Conservation (phyloP, 2,113 vertebrate species). For the Thryonomys swinderianus region DNA sequence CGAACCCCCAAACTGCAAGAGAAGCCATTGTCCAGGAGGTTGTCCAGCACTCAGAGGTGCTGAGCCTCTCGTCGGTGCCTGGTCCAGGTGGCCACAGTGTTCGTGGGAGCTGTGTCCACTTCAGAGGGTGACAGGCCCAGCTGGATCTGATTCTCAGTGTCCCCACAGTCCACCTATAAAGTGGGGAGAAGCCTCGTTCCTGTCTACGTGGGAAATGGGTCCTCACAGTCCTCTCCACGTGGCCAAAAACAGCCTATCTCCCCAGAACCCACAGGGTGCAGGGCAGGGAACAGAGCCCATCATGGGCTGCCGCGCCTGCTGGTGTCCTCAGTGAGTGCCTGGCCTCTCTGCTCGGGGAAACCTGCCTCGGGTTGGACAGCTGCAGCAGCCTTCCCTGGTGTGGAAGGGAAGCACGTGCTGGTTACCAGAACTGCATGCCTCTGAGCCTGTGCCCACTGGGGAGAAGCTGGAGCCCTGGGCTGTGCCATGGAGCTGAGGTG, state of each 20-base stretch:
- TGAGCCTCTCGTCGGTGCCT: too few relatives aligned
- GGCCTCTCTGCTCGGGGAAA: not conserved
- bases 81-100: rapidly evolving
- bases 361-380: not conserved
- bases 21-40: rapidly evolving
- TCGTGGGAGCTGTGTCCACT: rapidly evolving
- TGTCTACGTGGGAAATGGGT: not conserved
- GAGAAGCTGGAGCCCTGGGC: not conserved
- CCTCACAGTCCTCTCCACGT: not conserved
- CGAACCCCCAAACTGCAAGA: not conserved
- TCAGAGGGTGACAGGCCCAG: rapidly evolving
- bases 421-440: too few relatives aligned
- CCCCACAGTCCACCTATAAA: not conserved
- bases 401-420: not conserved
- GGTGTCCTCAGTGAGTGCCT: not conserved
- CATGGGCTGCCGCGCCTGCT: rapidly evolving
- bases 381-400: not conserved
- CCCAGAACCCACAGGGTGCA: not conserved
- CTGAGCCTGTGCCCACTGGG: not conserved
- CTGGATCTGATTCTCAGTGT: not conserved
- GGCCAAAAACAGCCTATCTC: not conserved
- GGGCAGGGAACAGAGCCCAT: rapidly evolving
- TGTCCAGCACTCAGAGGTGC: too few relatives aligned
- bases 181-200: not conserved
- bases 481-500: not conserved